Base-by-base conservation (phyloP, 1,140 invertebrate genomes). In the Drosophila leontia region DNA sequence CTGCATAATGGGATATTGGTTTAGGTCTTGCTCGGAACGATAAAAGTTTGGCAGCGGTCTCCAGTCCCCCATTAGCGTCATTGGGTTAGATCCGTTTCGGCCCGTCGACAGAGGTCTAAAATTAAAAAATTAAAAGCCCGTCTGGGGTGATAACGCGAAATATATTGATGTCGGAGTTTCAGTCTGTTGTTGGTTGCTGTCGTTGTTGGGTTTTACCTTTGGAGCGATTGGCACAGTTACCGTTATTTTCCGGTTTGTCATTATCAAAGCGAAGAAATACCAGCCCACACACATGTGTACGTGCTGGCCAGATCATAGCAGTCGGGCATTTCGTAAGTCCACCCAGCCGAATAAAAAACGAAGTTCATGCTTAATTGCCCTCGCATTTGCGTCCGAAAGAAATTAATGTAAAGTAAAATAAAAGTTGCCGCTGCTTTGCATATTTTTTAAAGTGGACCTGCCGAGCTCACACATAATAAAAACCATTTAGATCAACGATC, bases 321-420 rank as follows among this genome's bases (percentile, higher is more conserved):
- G 29, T 29, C 57, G 13, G 47, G 19, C 34, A 81, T 86, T 87
- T 86, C 83, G 83, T 86, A 87, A 86, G 72, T 53, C 15, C 48
- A 47, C 32, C 55, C 55, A 80, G 64, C 71, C 65, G 63, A 88
- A 84, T 70, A 75, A 88, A 82, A 87, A 82, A 55, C 65, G 68
- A 91, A 84, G 72, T 84, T 91, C 86, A 91, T 91, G 87, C 90
- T 91, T 91, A 78, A 91, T 87, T 91, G 86, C 80, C 77, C 63
- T 57, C 55, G 58, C 74, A 32, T 51, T 48, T 51, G 37, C 48
- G 23, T 42, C 34, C 23, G 15, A 84, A 83, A 72, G 51, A 88
- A 81, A 88, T 85, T 81, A 81, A 86, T 86, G 75, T 85, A 81
- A 86, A 85, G 74, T 48, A 48, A 75, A 57, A 61, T 41, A 81